A percentile compares a stretch with the other conserved stretches of the same genome.
phyloP scores from a whole-genome alignment of 2,888 invertebrate species.

The Drosophila aldrichi region DNA sequence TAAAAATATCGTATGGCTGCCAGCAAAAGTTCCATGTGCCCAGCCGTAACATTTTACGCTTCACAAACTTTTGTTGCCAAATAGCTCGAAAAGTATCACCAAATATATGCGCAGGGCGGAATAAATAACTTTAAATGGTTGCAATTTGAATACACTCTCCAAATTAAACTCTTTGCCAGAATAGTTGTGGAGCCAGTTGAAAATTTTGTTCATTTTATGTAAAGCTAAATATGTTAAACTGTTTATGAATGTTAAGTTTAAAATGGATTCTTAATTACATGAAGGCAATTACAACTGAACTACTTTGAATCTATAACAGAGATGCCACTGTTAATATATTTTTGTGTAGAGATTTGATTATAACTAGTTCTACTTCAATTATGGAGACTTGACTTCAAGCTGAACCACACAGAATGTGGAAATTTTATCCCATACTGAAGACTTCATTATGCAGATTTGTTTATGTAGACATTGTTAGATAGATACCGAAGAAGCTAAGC shows the following conservation, averaged over 20 bases:
- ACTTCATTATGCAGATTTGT: too few species aligned
- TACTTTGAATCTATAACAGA: too few species aligned
- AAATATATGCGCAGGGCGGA: background rate
- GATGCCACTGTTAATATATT: too few species aligned
- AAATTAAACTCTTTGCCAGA: background rate
- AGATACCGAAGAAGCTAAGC: too few species aligned
- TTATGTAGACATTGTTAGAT: too few species aligned
- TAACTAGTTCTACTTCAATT: background rate
- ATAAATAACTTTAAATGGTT: background rate
- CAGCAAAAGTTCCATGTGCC: conserved; percentile 19
- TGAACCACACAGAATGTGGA: too few species aligned
- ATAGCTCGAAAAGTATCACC: conserved; percentile 5
- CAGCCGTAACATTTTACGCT: conserved; percentile 68
- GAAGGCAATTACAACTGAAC: too few species aligned
- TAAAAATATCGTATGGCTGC: conserved; percentile 65
- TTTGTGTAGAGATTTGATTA: background rate
- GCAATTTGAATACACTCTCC: conserved; percentile 13
- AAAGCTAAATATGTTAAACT: background rate
- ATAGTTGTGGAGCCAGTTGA: background rate
- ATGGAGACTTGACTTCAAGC: background rate
- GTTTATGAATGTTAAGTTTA: background rate
- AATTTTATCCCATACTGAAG: too few species aligned
- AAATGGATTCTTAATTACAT: background rate
- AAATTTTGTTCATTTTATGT: too few species aligned
- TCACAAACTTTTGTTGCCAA: conserved; percentile 55